Evolutionary conservation across 2,888 invertebrate genomes (phyloP).

Genomic region (Tetranychus truncatus): DNA sequence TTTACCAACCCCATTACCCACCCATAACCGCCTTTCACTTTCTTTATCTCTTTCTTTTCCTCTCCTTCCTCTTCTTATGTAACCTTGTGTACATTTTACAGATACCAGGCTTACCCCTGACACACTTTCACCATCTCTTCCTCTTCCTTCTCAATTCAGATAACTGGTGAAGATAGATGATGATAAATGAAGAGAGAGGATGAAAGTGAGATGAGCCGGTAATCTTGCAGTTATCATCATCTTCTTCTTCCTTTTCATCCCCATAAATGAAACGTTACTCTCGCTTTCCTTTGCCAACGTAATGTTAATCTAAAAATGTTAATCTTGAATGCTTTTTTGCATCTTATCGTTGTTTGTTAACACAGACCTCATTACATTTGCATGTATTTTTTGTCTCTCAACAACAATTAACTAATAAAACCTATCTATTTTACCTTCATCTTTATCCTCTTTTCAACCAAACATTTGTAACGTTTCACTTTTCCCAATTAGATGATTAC

Average conservation of each 20-base stretch:
- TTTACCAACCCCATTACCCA: neutral
- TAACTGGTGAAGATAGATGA: neutral
- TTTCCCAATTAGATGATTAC: too few species aligned
- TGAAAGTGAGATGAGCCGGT: neutral
- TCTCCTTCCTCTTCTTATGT: neutral
- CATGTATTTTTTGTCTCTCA: too few species aligned
- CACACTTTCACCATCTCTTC: neutral
- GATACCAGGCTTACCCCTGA: conserved; percentile 1
- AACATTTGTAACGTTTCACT: too few species aligned
- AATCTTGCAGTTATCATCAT: neutral
- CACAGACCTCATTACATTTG: too few species aligned
- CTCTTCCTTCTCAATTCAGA: neutral
- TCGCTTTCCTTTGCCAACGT: neutral
- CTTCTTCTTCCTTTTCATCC: neutral
- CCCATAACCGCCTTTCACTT: neutral
- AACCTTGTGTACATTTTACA: neutral
- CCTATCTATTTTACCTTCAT: too few species aligned
- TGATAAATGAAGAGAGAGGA: neutral
- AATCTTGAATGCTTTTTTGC: too few species aligned
- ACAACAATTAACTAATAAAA: too few species aligned
- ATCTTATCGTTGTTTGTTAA: too few species aligned
- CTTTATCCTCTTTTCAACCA: too few species aligned
- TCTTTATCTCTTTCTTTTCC: neutral
- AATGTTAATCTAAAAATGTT: neutral
- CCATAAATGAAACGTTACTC: conserved; percentile 1